These are phyloP conservation scores for Chaetogeoica ovagalla DNA, from an alignment of 2,888 invertebrate genomes.

Conservation along the genomic window DNA sequence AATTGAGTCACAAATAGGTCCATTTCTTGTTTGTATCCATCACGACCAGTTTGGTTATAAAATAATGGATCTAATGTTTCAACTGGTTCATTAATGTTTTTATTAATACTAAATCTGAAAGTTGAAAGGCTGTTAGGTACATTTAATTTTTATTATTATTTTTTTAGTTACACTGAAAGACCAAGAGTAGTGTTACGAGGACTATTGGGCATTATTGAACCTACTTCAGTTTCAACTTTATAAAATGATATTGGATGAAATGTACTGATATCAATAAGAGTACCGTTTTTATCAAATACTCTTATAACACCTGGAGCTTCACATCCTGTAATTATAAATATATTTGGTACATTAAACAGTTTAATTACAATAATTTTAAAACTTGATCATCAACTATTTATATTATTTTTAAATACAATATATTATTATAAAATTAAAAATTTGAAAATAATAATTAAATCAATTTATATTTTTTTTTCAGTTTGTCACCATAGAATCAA, in stretches of 20 bases:
- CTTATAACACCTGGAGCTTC: constrained; percentile 57
- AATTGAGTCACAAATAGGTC: constrained; percentile 55
- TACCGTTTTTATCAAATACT: constrained; percentile 56
- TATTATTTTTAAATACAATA: neutral
- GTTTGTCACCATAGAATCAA: too few species aligned
- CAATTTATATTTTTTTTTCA: too few species aligned
- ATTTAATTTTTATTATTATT: constrained; percentile 8
- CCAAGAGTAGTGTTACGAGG: constrained; percentile 59
- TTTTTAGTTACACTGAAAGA: constrained; percentile 58
- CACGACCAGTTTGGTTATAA: constrained; percentile 25
- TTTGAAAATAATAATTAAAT: too few species aligned
- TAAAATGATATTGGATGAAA: constrained; percentile 55
- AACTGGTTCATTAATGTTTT: constrained; percentile 16
- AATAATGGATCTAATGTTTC: constrained; percentile 42
- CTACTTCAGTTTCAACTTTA: constrained; percentile 55
- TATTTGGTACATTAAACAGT: neutral
- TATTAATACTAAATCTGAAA: constrained; percentile 39
- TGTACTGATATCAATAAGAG: constrained; percentile 56
- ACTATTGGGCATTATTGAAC: constrained; percentile 59
- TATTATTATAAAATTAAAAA: too few species aligned
- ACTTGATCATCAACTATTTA: constrained; percentile 17
- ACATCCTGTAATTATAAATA: constrained; percentile 55
- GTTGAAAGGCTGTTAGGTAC: neutral
- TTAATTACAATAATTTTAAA: constrained; percentile 9
- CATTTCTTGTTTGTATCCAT: constrained; percentile 55